Conservation (phyloP, 2,113 vertebrate genomes). For the Pomatorhinus ruficollis region DNA sequence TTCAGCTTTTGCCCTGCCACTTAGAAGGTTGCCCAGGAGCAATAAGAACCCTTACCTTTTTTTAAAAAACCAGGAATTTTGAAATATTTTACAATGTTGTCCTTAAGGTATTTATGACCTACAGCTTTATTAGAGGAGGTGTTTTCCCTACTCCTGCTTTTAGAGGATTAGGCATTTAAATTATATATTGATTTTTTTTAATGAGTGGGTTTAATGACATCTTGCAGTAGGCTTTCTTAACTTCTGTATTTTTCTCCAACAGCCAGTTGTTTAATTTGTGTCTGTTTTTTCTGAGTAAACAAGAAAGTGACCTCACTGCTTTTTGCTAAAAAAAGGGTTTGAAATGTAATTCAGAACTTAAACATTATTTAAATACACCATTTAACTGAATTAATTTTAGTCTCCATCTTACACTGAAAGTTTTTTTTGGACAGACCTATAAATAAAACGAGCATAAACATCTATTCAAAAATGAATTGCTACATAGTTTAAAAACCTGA, state of each 20-base stretch:
- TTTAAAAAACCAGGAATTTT: neutral
- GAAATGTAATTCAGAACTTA: neutral
- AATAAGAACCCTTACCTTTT: neutral
- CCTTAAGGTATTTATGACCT: neutral
- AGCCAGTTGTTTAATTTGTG: neutral
- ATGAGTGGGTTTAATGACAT: neutral
- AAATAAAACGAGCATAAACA: neutral
- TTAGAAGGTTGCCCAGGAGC: neutral
- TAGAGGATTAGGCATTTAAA: neutral
- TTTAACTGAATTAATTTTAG: neutral
- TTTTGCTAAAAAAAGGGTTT: neutral
- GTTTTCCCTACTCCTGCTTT: neutral
- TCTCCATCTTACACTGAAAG: neutral
- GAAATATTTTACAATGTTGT: neutral
- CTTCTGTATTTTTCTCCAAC: neutral
- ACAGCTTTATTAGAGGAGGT: constrained; percentile 2
- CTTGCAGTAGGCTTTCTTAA: neutral
- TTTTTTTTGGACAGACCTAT: neutral
- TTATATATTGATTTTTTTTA: neutral
- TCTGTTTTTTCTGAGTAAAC: neutral
- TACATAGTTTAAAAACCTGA: neutral
- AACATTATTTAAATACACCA: neutral
- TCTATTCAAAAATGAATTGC: neutral
- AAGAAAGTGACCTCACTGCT: neutral
- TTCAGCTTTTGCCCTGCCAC: neutral